Base-by-base conservation (phyloP, 2,888 invertebrate species). In the Trimorus sp. region DNA sequence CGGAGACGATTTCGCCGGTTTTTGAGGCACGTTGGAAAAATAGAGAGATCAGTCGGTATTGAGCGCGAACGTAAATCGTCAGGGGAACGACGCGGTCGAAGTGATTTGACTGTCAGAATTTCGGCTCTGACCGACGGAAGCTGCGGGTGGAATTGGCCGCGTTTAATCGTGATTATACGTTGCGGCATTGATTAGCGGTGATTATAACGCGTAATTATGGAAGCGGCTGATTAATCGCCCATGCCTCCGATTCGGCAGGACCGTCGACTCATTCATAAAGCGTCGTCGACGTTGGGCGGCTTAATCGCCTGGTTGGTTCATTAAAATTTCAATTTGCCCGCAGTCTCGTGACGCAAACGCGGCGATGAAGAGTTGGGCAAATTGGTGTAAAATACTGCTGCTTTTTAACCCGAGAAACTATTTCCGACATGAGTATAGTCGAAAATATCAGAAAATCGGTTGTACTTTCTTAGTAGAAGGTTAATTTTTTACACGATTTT, bases 241-340 rank as follows among this genome's bases (percentile, higher is more conserved):
- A 38, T 68, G 60, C 60, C 63, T 73, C 42, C 63, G 69, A 79
- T 76, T 80, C 60, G 69, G 65, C 45, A 49, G 65, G 62, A 79
- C 63, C 82, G 73, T 59, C 49, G 70, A 82, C 58, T 79, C 70
- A 70, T 73, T 70, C 75, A 71, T 78, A 66, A 75, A 73, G 74
- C 53, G 68, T 77, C 69, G 51, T 75, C 69, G 62, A 76, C 51
- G 62, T 36, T 73, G 66, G 60, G 60, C 26, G 26, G 26, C 26
- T 76, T 76, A 80, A 76, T 81, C 62, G 76, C 62, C 68, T 66
- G 73, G 49, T 71, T 60, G 80, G 82, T 85, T 83, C 80, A 84
- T 84, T 83, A 84, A 83, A 83, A 78, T 79, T 84, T 83, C 74
- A 83, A 85, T 84, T 85, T 82, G 79, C 82, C 59, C 66, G 63